Evolutionary conservation across 2,113 vertebrate genomes (phyloP), one percentile per base, ranked within the genome.

Genomic region (Spermophilus dauricus): DNA sequence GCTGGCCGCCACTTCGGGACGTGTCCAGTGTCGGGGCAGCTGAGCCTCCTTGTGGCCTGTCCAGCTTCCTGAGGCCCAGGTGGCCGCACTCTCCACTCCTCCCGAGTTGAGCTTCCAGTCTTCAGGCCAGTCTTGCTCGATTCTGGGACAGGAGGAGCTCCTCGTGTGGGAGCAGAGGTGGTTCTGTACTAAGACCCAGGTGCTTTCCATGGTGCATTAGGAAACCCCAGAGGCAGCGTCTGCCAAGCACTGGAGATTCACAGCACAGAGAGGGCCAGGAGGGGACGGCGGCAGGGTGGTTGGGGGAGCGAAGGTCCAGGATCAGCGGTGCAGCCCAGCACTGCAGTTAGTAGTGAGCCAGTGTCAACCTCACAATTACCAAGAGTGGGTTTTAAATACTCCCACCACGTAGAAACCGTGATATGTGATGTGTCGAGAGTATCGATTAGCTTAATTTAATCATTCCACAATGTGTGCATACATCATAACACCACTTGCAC

Each of bases 231-330:
- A 90, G 37, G 10, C 2, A 37, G 32, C n/a, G 14, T 58, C 84
- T 10, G 4, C 48, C 4, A 37, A 61, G 20, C 14, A 5, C 20
- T 14, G 34, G 61, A 51, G 24, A 39, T 30, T 85, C 48, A 14
- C 1, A 53, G 34, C 37, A 4, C 18, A 69, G 45, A 39, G 11
- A 53, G 34, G 45, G 67, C 2, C 13, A 9, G n/a, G 30, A 34
- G 7, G 32, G 28, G 48, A 34, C 0, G 20, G 4, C 2, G 22
- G 84, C 3, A 0, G 20, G 69, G 22, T 18, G 45, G 8, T 6
- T 4, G 1, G 8, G 26, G 18, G 37, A 37, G 22, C 4, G 1
- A 14, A 5, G 4, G 51, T 32, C 51, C 26, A 22, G 9, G 45
- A 28, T 16, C 39, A 26, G 67, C 18, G 0, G 4, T 20, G 22